Conservation (phyloP, 2,888 invertebrate species). For the Zelleria hepariella region DNA sequence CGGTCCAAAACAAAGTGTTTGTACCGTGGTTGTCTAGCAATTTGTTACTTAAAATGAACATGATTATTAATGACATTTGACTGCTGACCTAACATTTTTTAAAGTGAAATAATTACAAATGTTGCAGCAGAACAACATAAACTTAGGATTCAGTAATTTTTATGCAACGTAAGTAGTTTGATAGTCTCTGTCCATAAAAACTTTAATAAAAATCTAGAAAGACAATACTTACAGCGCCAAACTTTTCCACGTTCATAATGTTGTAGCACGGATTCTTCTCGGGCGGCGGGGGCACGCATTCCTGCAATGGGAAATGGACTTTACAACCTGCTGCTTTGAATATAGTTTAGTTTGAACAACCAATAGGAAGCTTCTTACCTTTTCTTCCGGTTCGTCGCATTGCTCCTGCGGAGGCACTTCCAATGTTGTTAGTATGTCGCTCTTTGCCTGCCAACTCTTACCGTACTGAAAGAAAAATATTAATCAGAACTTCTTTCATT, state of each 20-base stretch:
- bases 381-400: slow-evolving; percentile 51
- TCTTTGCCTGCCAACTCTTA: slow-evolving; percentile 70
- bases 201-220: background rate
- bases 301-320: slow-evolving; percentile 15
- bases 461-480: slow-evolving; percentile 40
- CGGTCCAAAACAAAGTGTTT: no score
- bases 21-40: no score
- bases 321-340: background rate
- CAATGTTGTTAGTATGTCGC: slow-evolving; percentile 49
- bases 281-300: slow-evolving; percentile 68
- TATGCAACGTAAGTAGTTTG: background rate
- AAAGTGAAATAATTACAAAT: no score
- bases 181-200: background rate
- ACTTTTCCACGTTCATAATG: slow-evolving; percentile 55
- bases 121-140: no score
- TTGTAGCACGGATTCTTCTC: slow-evolving; percentile 78
- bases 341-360: background rate
- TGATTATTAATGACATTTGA: no score
- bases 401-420: slow-evolving; percentile 55
- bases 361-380: background rate
- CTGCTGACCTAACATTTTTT: no score
- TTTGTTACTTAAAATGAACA: no score
- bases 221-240: slow-evolving; percentile 43
- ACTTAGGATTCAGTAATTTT: background rate
- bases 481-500: background rate